Evolutionary conservation across 2,888 invertebrate species (phyloP).

Genomic region (Erannis defoliaria): DNA sequence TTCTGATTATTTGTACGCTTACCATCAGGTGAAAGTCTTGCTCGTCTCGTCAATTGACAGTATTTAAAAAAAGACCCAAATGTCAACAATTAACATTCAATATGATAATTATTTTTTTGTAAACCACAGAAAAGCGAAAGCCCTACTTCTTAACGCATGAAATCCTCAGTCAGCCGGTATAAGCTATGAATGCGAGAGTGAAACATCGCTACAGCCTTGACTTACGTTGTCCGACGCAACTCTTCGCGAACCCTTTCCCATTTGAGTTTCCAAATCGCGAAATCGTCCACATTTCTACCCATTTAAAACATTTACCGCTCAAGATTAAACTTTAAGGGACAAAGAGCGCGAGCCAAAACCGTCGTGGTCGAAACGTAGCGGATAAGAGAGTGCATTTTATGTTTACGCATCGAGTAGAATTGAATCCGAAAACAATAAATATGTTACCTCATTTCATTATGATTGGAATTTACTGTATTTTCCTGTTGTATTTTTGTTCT

Average conservation of each 20-base stretch:
- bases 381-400: neutral
- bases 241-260: slow-evolving; percentile 75
- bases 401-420: slow-evolving; percentile 5
- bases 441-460: slow-evolving; percentile 69
- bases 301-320: slow-evolving; percentile 27
- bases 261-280: slow-evolving; percentile 68
- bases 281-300: slow-evolving; percentile 59
- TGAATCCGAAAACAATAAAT: slow-evolving; percentile 47
- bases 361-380: neutral
- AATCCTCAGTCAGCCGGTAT: neutral
- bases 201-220: too few relatives aligned
- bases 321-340: neutral
- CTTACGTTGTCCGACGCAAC: slow-evolving; percentile 65
- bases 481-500: too few relatives aligned
- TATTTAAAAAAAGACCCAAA: too few relatives aligned
- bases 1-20: too few relatives aligned
- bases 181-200: too few relatives aligned
- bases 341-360: neutral
- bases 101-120: too few relatives aligned
- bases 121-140: too few relatives aligned
- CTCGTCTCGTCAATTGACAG: too few relatives aligned
- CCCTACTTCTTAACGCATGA: too few relatives aligned
- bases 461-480: slow-evolving; percentile 29
- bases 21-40: too few relatives aligned
- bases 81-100: too few relatives aligned